Base-by-base conservation (phyloP, 1,140 invertebrate genomes). In the Pollicipes pollicipes region DNA sequence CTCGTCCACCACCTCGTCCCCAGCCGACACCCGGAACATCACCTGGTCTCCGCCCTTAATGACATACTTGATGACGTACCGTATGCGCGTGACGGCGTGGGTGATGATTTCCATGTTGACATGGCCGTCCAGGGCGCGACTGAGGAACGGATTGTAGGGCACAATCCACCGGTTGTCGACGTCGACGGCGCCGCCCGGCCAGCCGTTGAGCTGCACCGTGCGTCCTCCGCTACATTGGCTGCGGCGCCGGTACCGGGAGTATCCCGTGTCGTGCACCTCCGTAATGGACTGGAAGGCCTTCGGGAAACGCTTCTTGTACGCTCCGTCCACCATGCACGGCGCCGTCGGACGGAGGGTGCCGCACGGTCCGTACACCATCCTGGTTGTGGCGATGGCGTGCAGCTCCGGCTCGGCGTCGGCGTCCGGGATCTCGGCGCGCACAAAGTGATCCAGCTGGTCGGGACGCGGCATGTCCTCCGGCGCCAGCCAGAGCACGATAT, bases 331-430 rank as follows among this genome's bases (percentile, higher is more conserved):
- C n/a, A n/a, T n/a, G n/a, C n/a, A n/a, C n/a, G n/a, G n/a, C n/a
- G n/a, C n/a, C n/a, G n/a, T n/a, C n/a, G n/a, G n/a, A n/a, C n/a
- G n/a, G n/a, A n/a, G n/a, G n/a, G n/a, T n/a, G n/a, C n/a, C n/a
- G n/a, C n/a, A n/a, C n/a, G n/a, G n/a, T n/a, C n/a, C 35, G 67
- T 79, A 77, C 63, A 80, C 72, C 77, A 80, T 80, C 45, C 73
- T 66, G 24, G 29, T 69, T 1, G 67, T 75, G n/a, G 80, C 72
- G 67, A 73, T 69, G 31, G 70, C 66, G 69, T 72, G 69, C 27
- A 76, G 37, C 30, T 64, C n/a, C 28, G 72, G 70, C n/a, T 77
- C 71, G 27, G 24, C 71, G 66, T 30, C 26, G 3, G 68, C 68
- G 73, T 80, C 75, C 0, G 77, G 74, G 31, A 79, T 75, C 68